Conservation (phyloP, 2,797 vertebrate genomes). For the Enteromius radiatus region DNA sequence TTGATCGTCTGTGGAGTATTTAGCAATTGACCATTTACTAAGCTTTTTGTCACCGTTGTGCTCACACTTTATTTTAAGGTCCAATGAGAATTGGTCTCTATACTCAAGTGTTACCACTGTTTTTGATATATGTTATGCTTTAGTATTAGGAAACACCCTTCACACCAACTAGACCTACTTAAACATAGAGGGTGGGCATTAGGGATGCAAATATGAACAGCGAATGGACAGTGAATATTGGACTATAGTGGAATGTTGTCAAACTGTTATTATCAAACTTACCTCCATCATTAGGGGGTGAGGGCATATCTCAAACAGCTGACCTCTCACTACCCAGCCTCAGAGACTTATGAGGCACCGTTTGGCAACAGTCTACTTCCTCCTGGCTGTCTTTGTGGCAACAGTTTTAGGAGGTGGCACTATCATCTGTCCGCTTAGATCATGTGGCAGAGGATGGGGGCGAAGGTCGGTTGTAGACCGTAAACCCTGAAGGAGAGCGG, state of each 20-base stretch:
- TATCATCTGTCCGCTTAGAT: slow-evolving; percentile 74
- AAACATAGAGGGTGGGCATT: no score
- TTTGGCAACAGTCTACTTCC: slow-evolving; percentile 64
- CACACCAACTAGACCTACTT: no score
- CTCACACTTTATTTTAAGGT: background rate
- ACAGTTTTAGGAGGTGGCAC: slow-evolving; percentile 60
- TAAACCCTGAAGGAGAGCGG: slow-evolving; percentile 47
- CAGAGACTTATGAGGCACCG: slow-evolving; percentile 62
- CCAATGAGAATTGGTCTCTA: background rate
- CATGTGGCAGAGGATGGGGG: slow-evolving; percentile 47
- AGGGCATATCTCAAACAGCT: slow-evolving; percentile 88
- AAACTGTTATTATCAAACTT: slow-evolving; percentile 65
- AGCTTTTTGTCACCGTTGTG: background rate
- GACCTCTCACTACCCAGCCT: slow-evolving; percentile 72
- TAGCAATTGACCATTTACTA: background rate
- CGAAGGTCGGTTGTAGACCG: slow-evolving; percentile 15
- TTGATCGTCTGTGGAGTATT: slow-evolving; percentile 71
- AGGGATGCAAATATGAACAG: no score
- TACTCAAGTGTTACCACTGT: background rate
- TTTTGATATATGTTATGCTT: background rate
- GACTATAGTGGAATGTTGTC: background rate
- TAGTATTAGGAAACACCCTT: background rate
- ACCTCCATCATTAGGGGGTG: slow-evolving; percentile 94
- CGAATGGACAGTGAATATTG: background rate
- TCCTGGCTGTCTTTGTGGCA: slow-evolving; percentile 66